Evolutionary conservation across 2,888 invertebrate species (phyloP).

Genomic region (Drosophila yooni): DNA sequence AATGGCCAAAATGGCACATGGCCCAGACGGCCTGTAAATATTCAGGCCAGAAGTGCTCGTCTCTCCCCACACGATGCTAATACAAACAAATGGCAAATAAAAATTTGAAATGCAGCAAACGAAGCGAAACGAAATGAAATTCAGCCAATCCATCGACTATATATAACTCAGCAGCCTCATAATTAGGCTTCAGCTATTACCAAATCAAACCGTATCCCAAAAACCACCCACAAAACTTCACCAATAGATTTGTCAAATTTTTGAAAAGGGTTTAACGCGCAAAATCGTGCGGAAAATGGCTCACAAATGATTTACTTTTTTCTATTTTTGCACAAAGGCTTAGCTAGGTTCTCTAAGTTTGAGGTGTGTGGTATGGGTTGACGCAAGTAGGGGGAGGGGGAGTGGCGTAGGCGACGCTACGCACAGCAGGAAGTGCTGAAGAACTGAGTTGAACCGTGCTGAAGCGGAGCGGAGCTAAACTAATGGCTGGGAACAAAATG

Average conservation of each 20-base stretch:
- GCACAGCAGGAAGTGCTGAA: conserved; percentile 47
- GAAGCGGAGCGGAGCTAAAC: conserved; percentile 52
- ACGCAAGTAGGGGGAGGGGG: not conserved
- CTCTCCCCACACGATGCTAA: not conserved
- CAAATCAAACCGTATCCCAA: not conserved
- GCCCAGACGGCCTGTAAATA: conserved; percentile 47
- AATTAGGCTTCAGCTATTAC: conserved; percentile 38
- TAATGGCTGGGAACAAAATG: conserved; percentile 75
- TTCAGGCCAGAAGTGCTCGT: conserved; percentile 56
- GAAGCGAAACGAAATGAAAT: conserved; percentile 17
- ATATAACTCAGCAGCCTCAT: conserved; percentile 42
- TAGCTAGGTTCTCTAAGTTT: conserved; percentile 16
- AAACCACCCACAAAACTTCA: not conserved
- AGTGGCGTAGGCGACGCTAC: not conserved
- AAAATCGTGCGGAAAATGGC: conserved; percentile 73
- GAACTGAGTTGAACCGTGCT: conserved; percentile 17
- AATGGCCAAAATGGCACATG: conserved; percentile 75
- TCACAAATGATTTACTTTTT: conserved; percentile 30
- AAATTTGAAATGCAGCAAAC: conserved; percentile 25
- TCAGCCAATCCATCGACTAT: conserved; percentile 12
- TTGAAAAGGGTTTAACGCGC: conserved; percentile 51
- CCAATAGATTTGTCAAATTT: conserved; percentile 51
- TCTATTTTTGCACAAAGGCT: not conserved
- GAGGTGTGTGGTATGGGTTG: conserved; percentile 15
- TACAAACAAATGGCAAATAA: conserved; percentile 28